phyloP scores from a whole-genome alignment of 2,888 invertebrate species.

The Chloroclystis v-ata region DNA sequence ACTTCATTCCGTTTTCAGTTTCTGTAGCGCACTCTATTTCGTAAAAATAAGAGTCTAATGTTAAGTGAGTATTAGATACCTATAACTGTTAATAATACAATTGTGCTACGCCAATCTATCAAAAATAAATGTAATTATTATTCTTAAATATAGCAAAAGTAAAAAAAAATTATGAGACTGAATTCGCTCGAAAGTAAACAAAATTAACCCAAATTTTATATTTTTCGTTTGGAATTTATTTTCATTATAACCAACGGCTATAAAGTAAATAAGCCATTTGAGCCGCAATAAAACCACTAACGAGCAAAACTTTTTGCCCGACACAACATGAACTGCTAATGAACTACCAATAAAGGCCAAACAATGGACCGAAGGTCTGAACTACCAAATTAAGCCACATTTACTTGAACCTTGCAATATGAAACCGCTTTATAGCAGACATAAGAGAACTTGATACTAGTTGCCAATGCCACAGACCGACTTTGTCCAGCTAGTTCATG shows the following conservation, averaged over 20 bases:
- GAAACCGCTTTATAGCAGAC: constrained; percentile 26
- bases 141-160: too few relatives aligned
- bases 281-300: constrained; percentile 3
- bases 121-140: too few relatives aligned
- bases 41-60: too few relatives aligned
- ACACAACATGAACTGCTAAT: constrained; percentile 13
- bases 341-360: constrained; percentile 18
- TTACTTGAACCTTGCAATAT: constrained; percentile 17
- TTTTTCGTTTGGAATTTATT: too few relatives aligned
- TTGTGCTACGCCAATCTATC: too few relatives aligned
- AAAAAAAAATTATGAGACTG: too few relatives aligned
- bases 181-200: too few relatives aligned
- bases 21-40: background rate
- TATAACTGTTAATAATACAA: too few relatives aligned
- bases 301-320: constrained; percentile 5
- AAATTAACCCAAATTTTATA: too few relatives aligned
- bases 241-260: too few relatives aligned
- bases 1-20: too few relatives aligned
- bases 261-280: background rate
- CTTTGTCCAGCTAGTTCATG: background rate
- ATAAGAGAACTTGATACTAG: constrained; percentile 31
- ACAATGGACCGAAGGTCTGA: constrained; percentile 18
- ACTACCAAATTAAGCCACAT: constrained; percentile 24
- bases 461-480: constrained; percentile 25
- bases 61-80: too few relatives aligned